Percentiles rank a stretch among this genome's conserved stretches.
Conservation (phyloP, 37 sponge, comb jelly and placozoan species). For the Geodia barretti region DNA sequence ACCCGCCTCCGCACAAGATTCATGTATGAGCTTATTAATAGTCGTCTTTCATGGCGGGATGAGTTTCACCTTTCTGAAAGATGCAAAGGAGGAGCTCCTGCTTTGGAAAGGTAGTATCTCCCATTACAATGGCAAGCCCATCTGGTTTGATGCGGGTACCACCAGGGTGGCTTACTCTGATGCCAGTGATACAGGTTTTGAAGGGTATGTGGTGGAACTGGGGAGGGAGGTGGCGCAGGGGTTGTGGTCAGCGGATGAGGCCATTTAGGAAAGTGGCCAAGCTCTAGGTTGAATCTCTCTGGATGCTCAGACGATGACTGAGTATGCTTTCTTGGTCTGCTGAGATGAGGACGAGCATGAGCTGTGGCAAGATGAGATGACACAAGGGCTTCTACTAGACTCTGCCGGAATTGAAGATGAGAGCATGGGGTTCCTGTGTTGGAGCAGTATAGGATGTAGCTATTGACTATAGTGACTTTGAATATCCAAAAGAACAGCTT, state of each 20-base stretch:
- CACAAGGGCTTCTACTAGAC: neutral
- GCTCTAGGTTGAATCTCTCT: neutral
- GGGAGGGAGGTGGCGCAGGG: constrained; percentile 19
- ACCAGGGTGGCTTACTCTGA: constrained; percentile 33
- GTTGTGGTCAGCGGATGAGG: constrained; percentile 3
- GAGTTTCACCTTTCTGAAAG: too few relatives aligned
- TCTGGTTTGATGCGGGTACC: constrained; percentile 19
- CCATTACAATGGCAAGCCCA: constrained; percentile 10
- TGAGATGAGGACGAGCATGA: neutral
- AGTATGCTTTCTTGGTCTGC: neutral
- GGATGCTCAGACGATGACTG: neutral
- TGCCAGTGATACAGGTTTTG: constrained; percentile 47
- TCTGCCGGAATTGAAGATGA: neutral
- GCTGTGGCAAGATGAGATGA: neutral
- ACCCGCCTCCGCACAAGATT: neutral
- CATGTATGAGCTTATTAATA: neutral
- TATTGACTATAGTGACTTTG: neutral
- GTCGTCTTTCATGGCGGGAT: too few relatives aligned
- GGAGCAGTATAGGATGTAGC: neutral
- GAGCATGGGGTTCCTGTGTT: neutral
- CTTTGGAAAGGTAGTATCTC: constrained; percentile 18
- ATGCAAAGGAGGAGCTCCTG: constrained; percentile 14
- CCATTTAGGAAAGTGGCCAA: too few relatives aligned
- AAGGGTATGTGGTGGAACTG: constrained; percentile 19
- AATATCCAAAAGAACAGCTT: constrained; percentile 21